phyloP scores from a whole-genome alignment of 2,797 vertebrate genomes.

The Sphenopsis melanotis region DNA sequence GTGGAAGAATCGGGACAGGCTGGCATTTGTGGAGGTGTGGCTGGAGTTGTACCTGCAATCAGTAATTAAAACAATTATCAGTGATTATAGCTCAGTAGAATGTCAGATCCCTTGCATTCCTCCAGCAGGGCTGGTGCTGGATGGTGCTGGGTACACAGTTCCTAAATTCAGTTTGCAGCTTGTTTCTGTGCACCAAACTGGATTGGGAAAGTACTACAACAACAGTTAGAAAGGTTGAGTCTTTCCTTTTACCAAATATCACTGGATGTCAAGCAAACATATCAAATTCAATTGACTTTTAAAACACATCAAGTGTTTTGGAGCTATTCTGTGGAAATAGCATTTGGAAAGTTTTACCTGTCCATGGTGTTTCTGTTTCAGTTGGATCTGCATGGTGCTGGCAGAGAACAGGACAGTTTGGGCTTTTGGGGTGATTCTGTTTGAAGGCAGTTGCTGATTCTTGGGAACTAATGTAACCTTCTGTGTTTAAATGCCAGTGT shows the following conservation, averaged over 20 bases:
- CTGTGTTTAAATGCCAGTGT: not conserved
- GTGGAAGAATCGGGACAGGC: not conserved
- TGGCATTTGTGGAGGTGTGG: not conserved
- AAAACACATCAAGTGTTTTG: constrained; percentile 2
- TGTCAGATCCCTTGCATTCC: not conserved
- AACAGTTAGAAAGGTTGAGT: not conserved
- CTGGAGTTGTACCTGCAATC: not conserved
- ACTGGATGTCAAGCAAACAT: not conserved
- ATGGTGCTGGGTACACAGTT: not conserved
- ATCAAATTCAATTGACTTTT: not conserved
- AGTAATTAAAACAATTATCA: not conserved
- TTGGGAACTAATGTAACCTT: not conserved
- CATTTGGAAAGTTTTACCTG: not conserved
- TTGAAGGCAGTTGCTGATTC: not conserved
- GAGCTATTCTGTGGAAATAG: not conserved
- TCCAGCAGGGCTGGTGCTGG: not conserved
- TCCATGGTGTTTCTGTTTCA: not conserved
- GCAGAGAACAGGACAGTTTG: not conserved
- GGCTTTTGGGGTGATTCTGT: not conserved
- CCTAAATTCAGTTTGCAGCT: not conserved
- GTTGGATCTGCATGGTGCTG: not conserved
- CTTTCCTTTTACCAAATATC: not conserved
- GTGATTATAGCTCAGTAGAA: not conserved
- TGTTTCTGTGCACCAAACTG: not conserved
- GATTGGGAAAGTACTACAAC: not conserved